These are phyloP conservation scores for Cyclophora punctaria DNA, from an alignment of 2,888 invertebrate species.

Conservation along the genomic window DNA sequence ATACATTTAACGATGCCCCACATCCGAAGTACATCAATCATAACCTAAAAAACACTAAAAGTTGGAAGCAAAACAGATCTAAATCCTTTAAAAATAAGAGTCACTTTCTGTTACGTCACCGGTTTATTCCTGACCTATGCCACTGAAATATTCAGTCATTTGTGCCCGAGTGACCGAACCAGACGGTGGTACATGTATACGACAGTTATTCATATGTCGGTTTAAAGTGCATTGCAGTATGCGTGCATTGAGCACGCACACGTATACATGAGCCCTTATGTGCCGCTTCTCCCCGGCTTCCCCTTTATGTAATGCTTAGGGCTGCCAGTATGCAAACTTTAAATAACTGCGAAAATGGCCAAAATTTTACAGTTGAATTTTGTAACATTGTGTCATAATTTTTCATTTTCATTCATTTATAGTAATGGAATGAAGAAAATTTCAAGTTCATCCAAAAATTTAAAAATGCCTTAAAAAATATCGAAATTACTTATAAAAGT, in stretches of 20 bases:
- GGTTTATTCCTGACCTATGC: slow-evolving; percentile 44
- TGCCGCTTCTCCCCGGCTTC: slow-evolving; percentile 35
- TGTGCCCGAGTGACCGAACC: slow-evolving; percentile 49
- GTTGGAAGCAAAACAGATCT: too few species aligned
- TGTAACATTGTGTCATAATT: too few species aligned
- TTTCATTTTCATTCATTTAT: too few species aligned
- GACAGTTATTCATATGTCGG: slow-evolving; percentile 5
- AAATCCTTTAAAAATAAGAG: too few species aligned
- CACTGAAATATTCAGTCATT: slow-evolving; percentile 32
- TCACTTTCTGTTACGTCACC: slow-evolving; percentile 5
- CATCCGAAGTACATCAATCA: too few species aligned
- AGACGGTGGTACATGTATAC: slow-evolving; percentile 23
- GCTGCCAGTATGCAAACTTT: slow-evolving; percentile 21
- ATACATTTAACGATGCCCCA: too few species aligned
- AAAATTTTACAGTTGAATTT: too few species aligned
- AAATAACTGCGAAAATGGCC: not conserved
- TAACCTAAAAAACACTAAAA: too few species aligned
- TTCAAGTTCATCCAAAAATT: too few species aligned
- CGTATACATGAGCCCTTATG: slow-evolving; percentile 34
- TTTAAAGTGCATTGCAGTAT: slow-evolving; percentile 15
- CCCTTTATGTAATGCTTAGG: slow-evolving; percentile 42
- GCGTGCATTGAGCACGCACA: slow-evolving; percentile 29
- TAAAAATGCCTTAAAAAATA: too few species aligned
- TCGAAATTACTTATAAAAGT: too few species aligned
- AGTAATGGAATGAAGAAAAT: too few species aligned